Base-by-base conservation (phyloP, 2,888 invertebrate species). In the Morpho helenor region DNA sequence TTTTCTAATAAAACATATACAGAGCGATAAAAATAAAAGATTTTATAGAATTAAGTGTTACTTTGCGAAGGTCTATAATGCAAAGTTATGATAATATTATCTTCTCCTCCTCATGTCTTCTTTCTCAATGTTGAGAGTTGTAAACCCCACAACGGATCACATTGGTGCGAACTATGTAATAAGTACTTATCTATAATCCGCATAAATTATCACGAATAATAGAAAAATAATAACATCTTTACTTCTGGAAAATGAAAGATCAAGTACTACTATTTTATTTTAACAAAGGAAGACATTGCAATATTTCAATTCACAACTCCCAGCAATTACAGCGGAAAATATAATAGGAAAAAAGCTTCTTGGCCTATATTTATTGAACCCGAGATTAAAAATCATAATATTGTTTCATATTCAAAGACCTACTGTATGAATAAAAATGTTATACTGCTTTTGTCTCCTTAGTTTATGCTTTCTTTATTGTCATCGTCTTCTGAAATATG, bases 311-410 rank as follows among this genome's bases (percentile, higher is more conserved):
- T 62, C 64, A 56, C 55, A 50, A 62, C 57, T 48, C 55, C 49
- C 56, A 64, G 63, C 62, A 64, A 64, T 62, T 61, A 62, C 51
- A 60, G 56, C 59, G 57, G 53, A 47, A 60, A 52, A 64, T 59
- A 64, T 62, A 64, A 64, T 58, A 62, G 49, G 64, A 64, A 64
- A 66, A 60, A 62, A 59, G 54, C 61, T 59, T 64, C 62, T 64
- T 62, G 66, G 59, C 59, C 64, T 63, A 66, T 62, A 66, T 64
- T 64, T 66, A 64, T 64, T 66, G 62, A 65, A 60, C 60, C 57
- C 57, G 56, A 64, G 64, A 66, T 64, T 66, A 64, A 64, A 66
- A 64, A 48, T 49, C 43, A 60, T 53, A 60, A 63, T 56, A 56
- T 53, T 58, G 57, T 61, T 59, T 63, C 49, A 58, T 53, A 46